Evolutionary conservation across 2,888 invertebrate species (phyloP).

Genomic region (Polyommatus iphigenia): DNA sequence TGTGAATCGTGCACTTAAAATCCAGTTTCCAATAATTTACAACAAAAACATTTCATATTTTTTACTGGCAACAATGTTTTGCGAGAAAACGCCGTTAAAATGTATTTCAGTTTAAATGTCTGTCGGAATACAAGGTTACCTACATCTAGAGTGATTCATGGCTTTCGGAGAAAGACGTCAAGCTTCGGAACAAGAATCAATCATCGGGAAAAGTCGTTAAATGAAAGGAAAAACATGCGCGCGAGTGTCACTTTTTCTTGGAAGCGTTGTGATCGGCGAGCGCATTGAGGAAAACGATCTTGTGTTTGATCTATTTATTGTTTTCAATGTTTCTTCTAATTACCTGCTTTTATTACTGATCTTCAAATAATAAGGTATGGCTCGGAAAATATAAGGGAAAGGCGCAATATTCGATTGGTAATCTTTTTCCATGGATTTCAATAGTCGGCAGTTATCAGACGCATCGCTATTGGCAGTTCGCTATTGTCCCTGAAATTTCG

Average conservation of each 20-base stretch:
- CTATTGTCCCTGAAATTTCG: too few species aligned
- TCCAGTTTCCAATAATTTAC: conserved; percentile 19
- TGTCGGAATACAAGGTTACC: conserved; percentile 29
- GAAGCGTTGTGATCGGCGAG: not conserved
- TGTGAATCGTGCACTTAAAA: conserved; percentile 16
- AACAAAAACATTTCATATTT: conserved; percentile 2
- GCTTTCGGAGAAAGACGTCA: conserved; percentile 32
- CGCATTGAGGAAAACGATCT: not conserved
- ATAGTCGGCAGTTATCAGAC: too few species aligned
- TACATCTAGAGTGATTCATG: conserved; percentile 34
- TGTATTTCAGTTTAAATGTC: conserved; percentile 19
- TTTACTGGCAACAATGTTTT: conserved; percentile 12
- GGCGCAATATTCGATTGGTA: too few species aligned
- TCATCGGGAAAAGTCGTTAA: conserved; percentile 30
- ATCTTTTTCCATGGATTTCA: too few species aligned
- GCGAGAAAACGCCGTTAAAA: not conserved
- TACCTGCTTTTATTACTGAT: not conserved
- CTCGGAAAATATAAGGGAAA: too few species aligned
- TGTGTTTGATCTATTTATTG: not conserved
- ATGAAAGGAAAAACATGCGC: not conserved
- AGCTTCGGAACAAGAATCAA: conserved; percentile 29
- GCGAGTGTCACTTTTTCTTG: not conserved
- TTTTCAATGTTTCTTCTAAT: not conserved
- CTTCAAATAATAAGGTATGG: too few species aligned
- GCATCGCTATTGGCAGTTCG: too few species aligned